phyloP scores from a whole-genome alignment of 2,113 vertebrate species.

The Strix aluco region DNA sequence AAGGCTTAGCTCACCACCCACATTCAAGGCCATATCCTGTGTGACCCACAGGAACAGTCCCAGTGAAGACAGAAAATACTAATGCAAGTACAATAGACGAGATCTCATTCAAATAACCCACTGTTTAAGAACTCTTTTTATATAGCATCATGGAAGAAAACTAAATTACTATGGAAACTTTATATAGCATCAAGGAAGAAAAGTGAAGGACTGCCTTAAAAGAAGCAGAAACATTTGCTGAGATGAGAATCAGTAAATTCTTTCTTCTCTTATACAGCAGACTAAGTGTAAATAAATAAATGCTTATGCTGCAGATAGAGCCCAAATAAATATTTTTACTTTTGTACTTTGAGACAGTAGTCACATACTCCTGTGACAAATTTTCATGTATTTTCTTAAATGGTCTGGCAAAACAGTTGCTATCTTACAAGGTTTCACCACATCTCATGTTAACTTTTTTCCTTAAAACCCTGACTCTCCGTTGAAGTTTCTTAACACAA shows the following conservation, averaged over 20 bases:
- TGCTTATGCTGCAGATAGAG: background rate
- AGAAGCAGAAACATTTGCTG: background rate
- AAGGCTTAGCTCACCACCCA: slow-evolving; percentile 30
- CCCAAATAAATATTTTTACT: background rate
- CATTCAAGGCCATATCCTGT: background rate
- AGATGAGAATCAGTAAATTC: background rate
- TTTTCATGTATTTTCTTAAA: background rate
- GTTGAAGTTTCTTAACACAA: background rate
- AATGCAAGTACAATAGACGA: background rate
- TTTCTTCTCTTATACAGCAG: background rate
- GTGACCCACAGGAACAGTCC: background rate
- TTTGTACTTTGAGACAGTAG: background rate
- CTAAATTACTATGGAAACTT: background rate
- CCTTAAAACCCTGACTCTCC: background rate
- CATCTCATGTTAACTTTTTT: background rate
- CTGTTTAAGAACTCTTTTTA: background rate
- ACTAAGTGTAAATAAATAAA: background rate
- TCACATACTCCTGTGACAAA: background rate
- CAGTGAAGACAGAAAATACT: background rate
- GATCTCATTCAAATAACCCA: background rate
- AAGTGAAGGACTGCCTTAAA: background rate
- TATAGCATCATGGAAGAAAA: background rate
- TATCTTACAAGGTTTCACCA: background rate
- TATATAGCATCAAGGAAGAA: background rate
- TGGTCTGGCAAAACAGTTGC: background rate